These are phyloP conservation scores for Hystrix brachyura DNA, from an alignment of 2,113 vertebrate species.

Conservation along the genomic window DNA sequence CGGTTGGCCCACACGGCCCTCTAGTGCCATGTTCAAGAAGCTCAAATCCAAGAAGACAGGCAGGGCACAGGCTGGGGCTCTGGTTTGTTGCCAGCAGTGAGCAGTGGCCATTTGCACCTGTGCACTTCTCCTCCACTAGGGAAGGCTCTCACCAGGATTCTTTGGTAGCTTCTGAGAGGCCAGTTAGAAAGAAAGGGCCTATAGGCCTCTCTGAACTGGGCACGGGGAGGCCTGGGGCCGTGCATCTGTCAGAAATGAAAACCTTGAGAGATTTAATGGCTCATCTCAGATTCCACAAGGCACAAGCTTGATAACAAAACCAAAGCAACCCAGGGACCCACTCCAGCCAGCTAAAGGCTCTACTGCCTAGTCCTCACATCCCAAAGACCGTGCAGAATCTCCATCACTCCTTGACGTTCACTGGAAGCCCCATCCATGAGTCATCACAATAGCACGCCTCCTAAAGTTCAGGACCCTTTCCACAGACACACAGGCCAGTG, in stretches of 20 bases:
- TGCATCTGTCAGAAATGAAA: background rate
- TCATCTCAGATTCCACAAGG: background rate
- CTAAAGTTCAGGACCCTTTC: background rate
- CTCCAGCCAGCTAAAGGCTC: background rate
- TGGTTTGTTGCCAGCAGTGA: background rate
- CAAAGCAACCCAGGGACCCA: background rate
- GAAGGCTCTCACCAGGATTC: background rate
- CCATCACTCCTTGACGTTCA: background rate
- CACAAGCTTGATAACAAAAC: background rate
- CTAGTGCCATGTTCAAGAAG: background rate
- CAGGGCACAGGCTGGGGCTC: too few relatives aligned
- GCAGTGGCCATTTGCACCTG: background rate
- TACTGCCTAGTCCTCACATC: background rate
- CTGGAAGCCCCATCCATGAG: background rate
- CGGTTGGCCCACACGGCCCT: background rate
- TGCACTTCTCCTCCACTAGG: background rate
- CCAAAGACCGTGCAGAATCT: background rate
- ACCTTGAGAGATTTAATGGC: background rate
- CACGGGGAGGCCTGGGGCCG: accelerated
- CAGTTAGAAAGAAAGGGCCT: background rate
- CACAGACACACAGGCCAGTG: background rate
- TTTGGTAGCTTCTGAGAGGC: background rate
- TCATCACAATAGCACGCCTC: accelerated
- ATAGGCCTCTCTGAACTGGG: background rate
- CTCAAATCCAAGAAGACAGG: background rate